Evolutionary conservation across 35 echinoderm and acorn worm species (phyloP), one percentile per base, ranked within the genome.

Genomic region (Patiria miniata): DNA sequence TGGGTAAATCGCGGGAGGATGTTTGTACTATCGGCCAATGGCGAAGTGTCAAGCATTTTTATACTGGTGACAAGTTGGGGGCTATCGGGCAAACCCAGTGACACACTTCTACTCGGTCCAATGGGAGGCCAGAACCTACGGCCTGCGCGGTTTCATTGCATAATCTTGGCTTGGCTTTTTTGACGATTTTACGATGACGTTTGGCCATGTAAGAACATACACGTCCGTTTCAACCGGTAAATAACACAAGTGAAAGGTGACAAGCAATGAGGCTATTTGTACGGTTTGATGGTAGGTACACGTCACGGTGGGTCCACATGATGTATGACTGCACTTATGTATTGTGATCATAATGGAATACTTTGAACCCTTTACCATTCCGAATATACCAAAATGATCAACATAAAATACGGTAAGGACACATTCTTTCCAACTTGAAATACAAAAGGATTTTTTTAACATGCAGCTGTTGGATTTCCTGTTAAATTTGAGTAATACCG

Each of bases 171-270:
- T 34, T 14, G 32, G 1, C 2, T 60, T 60, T 73, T 73, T 32
- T 73, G 65, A 73, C 29, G 65, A 14, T 18, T 73, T 73, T 73
- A 73, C 34, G 65, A 73, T 34, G 65, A 73, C 65, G 65, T 73
- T 73, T 73, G 65, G 29, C 30, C 29, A 73, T 73, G 65, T 73
- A 18, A 30, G 19, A 28, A 30, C 65, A 30, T 22, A 3, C 10
- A 73, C 29, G 65, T 73, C 26, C 23, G 26, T 23, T 34, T 73
- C 29, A 0, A 14, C 34, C 34, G 26, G 65, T 73, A 73, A 73
- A 73, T 73, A 73, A 73, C 65, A 9, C 29, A 73, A 73, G 65
- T 73, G 65, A 34, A 30, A 23, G 26, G 65, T 73, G 65, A 73
- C 65, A 73, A 32, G 65, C 29, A 26, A 30, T 73, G 34, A 14